Percentiles rank a stretch among this genome's conserved stretches.
These are phyloP conservation scores for Corella eumyota DNA, from an alignment of 23 tunicate species.

Conservation along the genomic window DNA sequence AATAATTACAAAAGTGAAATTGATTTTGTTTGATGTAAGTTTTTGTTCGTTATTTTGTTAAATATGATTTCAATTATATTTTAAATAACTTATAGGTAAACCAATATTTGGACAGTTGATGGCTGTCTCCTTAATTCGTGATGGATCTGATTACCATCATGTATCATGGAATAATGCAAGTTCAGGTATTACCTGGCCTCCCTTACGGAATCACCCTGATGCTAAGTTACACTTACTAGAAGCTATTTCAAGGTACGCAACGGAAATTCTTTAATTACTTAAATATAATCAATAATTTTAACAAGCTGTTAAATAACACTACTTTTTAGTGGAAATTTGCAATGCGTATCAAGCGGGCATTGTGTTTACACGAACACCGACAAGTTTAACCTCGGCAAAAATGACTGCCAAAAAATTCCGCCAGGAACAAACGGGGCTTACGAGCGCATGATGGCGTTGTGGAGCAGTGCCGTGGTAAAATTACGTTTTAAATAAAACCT, in stretches of 20 bases:
- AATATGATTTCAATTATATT: too few species aligned
- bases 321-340: constrained; percentile 18
- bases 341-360: constrained; percentile 62
- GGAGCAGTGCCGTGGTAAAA: constrained; percentile 62
- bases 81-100: too few species aligned
- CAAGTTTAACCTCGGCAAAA: constrained; percentile 49
- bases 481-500: not conserved
- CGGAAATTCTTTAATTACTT: too few species aligned
- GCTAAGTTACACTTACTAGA: constrained; percentile 19
- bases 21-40: too few species aligned
- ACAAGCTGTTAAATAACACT: not conserved
- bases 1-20: too few species aligned
- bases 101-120: constrained; percentile 35
- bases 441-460: constrained; percentile 93
- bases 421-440: constrained; percentile 87
- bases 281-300: not conserved
- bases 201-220: constrained; percentile 25
- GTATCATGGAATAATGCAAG: constrained; percentile 51
- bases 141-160: constrained; percentile 26
- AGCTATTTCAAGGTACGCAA: constrained; percentile 33
- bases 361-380: constrained; percentile 16
- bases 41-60: too few species aligned
- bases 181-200: constrained; percentile 56
- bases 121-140: constrained; percentile 30
- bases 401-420: constrained; percentile 81